Conservation (phyloP, 2,113 vertebrate species). For the Phycodurus eques region DNA sequence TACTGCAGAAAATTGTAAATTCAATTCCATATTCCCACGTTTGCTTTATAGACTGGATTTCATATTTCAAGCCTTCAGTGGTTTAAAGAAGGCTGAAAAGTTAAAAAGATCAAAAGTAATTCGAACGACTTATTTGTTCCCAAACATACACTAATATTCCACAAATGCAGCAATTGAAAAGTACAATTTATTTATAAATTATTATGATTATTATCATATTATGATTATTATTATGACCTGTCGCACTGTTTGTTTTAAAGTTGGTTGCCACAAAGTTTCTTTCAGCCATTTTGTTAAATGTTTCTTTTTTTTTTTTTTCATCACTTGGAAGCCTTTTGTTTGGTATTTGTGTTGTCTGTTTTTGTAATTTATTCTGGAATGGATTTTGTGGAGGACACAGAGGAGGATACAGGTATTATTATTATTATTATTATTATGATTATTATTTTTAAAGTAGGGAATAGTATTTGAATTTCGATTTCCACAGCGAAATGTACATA, state of each 20-base stretch:
- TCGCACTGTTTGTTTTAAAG: conserved; percentile 23
- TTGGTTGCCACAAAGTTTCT: conserved; percentile 29
- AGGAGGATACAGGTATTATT: conserved; percentile 62
- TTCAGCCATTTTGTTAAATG: conserved; percentile 53
- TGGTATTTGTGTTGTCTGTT: conserved; percentile 63
- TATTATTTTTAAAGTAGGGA: conserved; percentile 55
- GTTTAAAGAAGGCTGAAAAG: conserved; percentile 18
- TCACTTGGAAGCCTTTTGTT: conserved; percentile 30
- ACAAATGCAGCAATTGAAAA: conserved; percentile 42
- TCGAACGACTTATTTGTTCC: conserved; percentile 6
- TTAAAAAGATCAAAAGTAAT: background rate
- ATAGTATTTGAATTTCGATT: conserved; percentile 46
- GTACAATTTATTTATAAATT: no score
- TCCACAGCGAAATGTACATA: conserved; percentile 88
- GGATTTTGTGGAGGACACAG: conserved; percentile 78
- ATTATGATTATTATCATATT: conserved; percentile 49
- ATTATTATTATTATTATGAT: background rate
- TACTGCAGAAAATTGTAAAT: conserved; percentile 21
- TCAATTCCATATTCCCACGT: conserved; percentile 16
- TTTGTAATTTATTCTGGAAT: conserved; percentile 82
- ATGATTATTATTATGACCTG: conserved; percentile 29
- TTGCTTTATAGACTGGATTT: conserved; percentile 42
- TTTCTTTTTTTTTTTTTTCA: conserved; percentile 47
- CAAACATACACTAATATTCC: conserved; percentile 21
- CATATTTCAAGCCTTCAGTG: conserved; percentile 21